These are phyloP conservation scores for Leptoteleia sp. DNA, from an alignment of 1,140 invertebrate genomes.

Conservation along the genomic window DNA sequence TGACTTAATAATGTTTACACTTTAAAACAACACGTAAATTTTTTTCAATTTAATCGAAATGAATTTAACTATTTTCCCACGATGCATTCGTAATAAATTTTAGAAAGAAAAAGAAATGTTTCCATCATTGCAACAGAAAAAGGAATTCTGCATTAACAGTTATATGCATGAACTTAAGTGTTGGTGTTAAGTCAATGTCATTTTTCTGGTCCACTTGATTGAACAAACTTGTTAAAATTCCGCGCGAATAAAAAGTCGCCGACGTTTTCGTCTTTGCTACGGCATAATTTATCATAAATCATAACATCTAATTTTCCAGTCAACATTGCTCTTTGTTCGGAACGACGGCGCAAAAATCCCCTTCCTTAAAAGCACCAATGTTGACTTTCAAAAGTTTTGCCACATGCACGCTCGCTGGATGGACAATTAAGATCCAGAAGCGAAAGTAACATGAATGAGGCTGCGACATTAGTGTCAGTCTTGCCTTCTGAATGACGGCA, in stretches of 20 bases:
- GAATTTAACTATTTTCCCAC: too few relatives aligned
- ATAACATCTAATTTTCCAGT: not conserved
- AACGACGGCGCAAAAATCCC: constrained; percentile 18
- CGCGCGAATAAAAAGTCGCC: constrained; percentile 6
- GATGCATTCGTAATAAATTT: too few relatives aligned
- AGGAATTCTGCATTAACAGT: constrained; percentile 23
- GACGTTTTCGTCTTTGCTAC: constrained; percentile 1
- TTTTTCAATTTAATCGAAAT: too few relatives aligned
- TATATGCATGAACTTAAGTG: constrained; percentile 10
- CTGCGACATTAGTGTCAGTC: constrained; percentile 56
- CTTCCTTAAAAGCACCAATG: not conserved
- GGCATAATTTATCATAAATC: constrained; percentile 9
- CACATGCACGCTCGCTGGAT: constrained; percentile 25
- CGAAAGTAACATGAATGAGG: constrained; percentile 59
- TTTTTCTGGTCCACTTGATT: constrained; percentile 33
- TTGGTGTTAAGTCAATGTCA: constrained; percentile 44
- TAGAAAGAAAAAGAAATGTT: too few relatives aligned
- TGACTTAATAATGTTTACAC: too few relatives aligned
- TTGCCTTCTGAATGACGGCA: constrained; percentile 49
- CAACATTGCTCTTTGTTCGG: not conserved
- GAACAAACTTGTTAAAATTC: constrained; percentile 19
- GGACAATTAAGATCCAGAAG: constrained; percentile 58
- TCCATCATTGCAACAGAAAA: constrained; percentile 15
- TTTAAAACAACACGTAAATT: too few relatives aligned
- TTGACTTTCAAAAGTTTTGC: constrained; percentile 49